A percentile compares a stretch with the other conserved stretches of the same genome.
These are phyloP conservation scores for Astyanax mexicanus DNA, from an alignment of 2,797 vertebrate genomes.

Conservation along the genomic window DNA sequence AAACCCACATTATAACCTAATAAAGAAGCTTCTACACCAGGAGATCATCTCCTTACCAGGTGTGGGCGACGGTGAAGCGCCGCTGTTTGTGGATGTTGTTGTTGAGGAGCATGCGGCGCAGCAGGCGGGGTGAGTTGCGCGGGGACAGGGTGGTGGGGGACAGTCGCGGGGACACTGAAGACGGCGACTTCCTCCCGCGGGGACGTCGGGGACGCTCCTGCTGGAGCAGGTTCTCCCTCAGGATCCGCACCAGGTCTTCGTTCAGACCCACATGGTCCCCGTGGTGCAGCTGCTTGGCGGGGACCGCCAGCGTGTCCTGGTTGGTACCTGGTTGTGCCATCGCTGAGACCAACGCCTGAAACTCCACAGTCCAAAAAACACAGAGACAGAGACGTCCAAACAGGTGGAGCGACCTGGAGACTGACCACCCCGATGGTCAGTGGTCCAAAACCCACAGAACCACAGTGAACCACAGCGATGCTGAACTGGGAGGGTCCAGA, in stretches of 20 bases:
- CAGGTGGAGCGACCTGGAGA: background rate
- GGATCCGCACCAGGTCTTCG: conserved; percentile 93
- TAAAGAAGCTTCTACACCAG: no score
- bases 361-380: background rate
- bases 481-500: background rate
- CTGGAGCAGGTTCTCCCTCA: conserved; percentile 95
- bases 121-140: conserved; percentile 91
- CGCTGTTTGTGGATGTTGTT: conserved; percentile 95
- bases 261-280: conserved; percentile 86
- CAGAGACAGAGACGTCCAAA: background rate
- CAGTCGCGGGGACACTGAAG: conserved; percentile 87
- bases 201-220: conserved; percentile 85
- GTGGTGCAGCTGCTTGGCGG: conserved; percentile 75
- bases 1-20: no score
- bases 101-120: conserved; percentile 94
- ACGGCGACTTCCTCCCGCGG: conserved; percentile 79
- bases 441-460: no score
- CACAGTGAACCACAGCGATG: background rate
- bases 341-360: conserved; percentile 47
- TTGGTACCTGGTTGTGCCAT: conserved; percentile 91
- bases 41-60: conserved; percentile 85
- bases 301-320: conserved; percentile 87
- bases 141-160: conserved; percentile 77
- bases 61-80: conserved; percentile 97
- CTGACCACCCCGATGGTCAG: no score